Evolutionary conservation across 2,888 invertebrate species (phyloP), one percentile per base, ranked within the genome.

Genomic region (Synergus japonicus): DNA sequence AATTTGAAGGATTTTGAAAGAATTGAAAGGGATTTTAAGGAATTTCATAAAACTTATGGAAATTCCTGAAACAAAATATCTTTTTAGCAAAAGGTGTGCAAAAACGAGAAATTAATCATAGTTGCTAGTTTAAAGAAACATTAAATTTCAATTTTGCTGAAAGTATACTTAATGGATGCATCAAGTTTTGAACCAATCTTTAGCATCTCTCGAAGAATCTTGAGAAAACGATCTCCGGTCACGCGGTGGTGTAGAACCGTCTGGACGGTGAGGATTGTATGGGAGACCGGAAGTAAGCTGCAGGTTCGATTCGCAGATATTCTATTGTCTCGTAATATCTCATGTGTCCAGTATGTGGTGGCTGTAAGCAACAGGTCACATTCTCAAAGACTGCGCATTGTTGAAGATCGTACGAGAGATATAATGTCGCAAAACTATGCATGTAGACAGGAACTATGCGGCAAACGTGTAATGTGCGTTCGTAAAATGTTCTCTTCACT

Each of bases 341-440:
- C 54, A 22, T 49, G 15, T 73, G 49, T 54, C 69, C 29, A 49
- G 15, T 9, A 49, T 69, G 46, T 69, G 67, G 22, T 18, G 67
- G 49, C 46, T 9, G 13, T 69, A 29, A 44, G 66, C n/a, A 66
- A 66, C 43, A 66, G 54, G 54, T 54, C 73, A 54, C 49, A 66
- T 66, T 66, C 66, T 66, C 54, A 73, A 49, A 49, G 43, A 44
- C 15, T 29, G 29, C 44, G 43, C 49, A 69, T 69, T 69, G 49
- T 69, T 69, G 22, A 49, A 69, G 69, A 69, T 69, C 73, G 73
- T 73, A 49, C 73, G 73, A 73, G 46, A 73, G 73, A 73, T 73
- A 73, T 12, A 60, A 22, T 73, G 73, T 73, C 49, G 44, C 46
- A 69, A 46, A 69, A 69, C 67, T 67, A 46, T 65, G 37, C 43